These are phyloP conservation scores for Chloromyia formosa DNA, from an alignment of 2,888 invertebrate species.

Conservation along the genomic window DNA sequence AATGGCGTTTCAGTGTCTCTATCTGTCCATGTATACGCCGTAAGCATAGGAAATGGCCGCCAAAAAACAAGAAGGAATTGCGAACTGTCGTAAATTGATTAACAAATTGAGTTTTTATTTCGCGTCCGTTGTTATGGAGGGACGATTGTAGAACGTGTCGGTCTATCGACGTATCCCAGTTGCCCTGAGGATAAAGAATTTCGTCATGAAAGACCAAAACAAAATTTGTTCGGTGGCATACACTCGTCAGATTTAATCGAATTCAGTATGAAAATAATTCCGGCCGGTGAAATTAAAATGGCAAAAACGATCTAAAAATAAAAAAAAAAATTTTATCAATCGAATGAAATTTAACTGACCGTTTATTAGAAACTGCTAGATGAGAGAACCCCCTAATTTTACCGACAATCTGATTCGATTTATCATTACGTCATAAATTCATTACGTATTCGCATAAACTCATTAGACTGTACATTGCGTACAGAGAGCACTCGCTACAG, in stretches of 20 bases:
- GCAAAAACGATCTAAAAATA: too few relatives aligned
- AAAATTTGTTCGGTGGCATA: too few relatives aligned
- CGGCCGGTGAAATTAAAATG: background rate
- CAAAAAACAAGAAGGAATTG: slow-evolving; percentile 18
- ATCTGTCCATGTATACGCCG: background rate
- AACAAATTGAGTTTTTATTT: slow-evolving; percentile 49
- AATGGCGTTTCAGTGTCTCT: slow-evolving; percentile 42
- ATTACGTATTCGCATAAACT: background rate
- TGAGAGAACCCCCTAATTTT: background rate
- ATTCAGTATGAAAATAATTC: too few relatives aligned
- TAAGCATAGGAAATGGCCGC: background rate
- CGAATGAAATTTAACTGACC: too few relatives aligned
- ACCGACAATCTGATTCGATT: background rate
- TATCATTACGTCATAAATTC: background rate
- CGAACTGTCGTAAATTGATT: slow-evolving; percentile 48
- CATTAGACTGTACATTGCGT: background rate
- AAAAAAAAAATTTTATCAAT: background rate
- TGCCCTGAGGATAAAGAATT: too few relatives aligned
- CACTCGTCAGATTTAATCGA: too few relatives aligned
- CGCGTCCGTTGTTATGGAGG: slow-evolving; percentile 22
- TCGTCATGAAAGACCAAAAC: background rate
- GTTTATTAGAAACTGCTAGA: too few relatives aligned
- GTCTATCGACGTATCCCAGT: too few relatives aligned
- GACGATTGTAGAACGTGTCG: too few relatives aligned
- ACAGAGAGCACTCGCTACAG: background rate